Percentiles rank a stretch among this genome's conserved stretches.
phyloP scores from a whole-genome alignment of 2,888 invertebrate genomes.

The Mayetiola destructor region DNA sequence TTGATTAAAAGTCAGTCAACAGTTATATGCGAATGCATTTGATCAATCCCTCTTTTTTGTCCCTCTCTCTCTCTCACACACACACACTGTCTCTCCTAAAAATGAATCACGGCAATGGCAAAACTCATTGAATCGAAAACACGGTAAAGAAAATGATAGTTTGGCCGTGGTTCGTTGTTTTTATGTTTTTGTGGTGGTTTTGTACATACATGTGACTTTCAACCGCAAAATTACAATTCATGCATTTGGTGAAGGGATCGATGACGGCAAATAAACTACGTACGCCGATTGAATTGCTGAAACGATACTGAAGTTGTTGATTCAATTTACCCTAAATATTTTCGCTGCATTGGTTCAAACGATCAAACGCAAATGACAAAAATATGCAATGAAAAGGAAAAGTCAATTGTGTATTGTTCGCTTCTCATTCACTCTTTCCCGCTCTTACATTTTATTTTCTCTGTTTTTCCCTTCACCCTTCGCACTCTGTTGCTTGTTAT shows the following conservation, averaged over 20 bases:
- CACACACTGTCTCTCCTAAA: too few species aligned
- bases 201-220: constrained; percentile 3
- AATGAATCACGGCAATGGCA: too few species aligned
- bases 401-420: too few species aligned
- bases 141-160: background rate
- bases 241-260: constrained; percentile 2
- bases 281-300: background rate
- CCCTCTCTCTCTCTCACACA: background rate
- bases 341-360: too few species aligned
- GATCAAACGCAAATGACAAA: too few species aligned
- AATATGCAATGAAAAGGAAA: too few species aligned
- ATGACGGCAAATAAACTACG: background rate
- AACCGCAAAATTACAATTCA: constrained; percentile 12
- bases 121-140: too few species aligned
- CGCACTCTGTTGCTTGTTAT: too few species aligned
- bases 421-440: background rate
- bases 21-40: background rate
- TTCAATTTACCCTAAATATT: constrained; percentile 10
- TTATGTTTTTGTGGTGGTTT: background rate
- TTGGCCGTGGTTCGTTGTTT: background rate
- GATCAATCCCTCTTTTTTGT: constrained; percentile 9
- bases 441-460: background rate
- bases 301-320: background rate
- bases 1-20: constrained; percentile 5
- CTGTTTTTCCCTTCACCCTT: background rate